Percentiles rank a stretch among this genome's conserved stretches.
phyloP scores from a whole-genome alignment of 30 jellyfish, hydroid and myxozoan genomes.

The Turritopsis dohrnii region DNA sequence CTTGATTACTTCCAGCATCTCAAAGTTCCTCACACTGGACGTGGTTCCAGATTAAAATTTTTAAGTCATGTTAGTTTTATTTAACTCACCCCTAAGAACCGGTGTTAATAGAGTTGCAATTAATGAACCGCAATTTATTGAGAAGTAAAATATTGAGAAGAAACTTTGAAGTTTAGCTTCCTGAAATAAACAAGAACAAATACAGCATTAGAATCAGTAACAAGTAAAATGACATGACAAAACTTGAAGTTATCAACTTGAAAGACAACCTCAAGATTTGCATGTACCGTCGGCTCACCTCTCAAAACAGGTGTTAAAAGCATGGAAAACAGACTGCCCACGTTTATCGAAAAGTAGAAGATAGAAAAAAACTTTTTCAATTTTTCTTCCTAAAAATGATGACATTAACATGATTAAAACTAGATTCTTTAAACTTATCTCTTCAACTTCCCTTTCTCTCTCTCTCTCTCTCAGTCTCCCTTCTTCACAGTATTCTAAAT shows the following conservation, averaged over 20 bases:
- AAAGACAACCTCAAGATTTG: background rate
- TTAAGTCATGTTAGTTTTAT: background rate
- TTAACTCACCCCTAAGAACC: slow-evolving; percentile 75
- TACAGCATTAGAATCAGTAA: background rate
- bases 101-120: slow-evolving; percentile 95
- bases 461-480: background rate
- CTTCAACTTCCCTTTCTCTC: background rate
- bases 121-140: slow-evolving; percentile 91
- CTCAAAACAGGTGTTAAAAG: slow-evolving; percentile 47
- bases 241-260: background rate
- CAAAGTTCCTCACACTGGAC: too few species aligned
- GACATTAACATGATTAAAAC: background rate
- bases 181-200: slow-evolving; percentile 40
- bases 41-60: too few species aligned
- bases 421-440: background rate
- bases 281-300: slow-evolving; percentile 27
- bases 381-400: slow-evolving; percentile 32
- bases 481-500: too few species aligned
- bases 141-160: slow-evolving; percentile 91
- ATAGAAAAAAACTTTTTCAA: slow-evolving; percentile 33
- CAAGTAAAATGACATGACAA: background rate
- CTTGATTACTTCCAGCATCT: too few species aligned
- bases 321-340: slow-evolving; percentile 48
- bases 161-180: slow-evolving; percentile 87
- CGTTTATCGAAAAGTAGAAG: slow-evolving; percentile 46